phyloP scores from a whole-genome alignment of 2,888 invertebrate genomes.

The Eurytoma adleriae region DNA sequence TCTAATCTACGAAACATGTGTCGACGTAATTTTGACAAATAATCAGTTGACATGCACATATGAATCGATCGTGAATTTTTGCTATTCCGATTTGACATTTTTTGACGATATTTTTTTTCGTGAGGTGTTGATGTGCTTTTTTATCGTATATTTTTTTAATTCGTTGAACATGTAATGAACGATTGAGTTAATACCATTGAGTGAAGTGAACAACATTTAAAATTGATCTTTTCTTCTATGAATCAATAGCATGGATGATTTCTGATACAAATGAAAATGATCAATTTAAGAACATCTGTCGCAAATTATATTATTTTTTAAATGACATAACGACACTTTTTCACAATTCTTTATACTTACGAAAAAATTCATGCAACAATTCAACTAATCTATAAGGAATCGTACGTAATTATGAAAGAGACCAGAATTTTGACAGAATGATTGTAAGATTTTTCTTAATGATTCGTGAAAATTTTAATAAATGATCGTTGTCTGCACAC shows the following conservation, averaged over 20 bases:
- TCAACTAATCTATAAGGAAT: constrained; percentile 17
- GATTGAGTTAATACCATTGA: not conserved
- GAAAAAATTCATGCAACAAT: constrained; percentile 38
- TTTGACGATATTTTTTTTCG: not conserved
- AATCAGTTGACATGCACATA: constrained; percentile 24
- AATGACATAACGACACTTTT: constrained; percentile 24
- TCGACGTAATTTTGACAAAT: constrained; percentile 5
- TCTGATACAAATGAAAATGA: not conserved
- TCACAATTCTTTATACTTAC: constrained; percentile 47
- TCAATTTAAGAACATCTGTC: constrained; percentile 8
- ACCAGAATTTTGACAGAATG: not conserved
- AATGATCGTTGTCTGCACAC: not conserved
- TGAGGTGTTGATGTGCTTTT: not conserved
- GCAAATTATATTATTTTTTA: constrained; percentile 3
- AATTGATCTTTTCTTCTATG: no score
- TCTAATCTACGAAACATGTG: not conserved
- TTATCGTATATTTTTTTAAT: not conserved
- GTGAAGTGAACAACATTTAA: no score
- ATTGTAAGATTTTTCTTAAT: no score
- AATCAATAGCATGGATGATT: no score
- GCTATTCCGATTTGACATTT: not conserved
- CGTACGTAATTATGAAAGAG: constrained; percentile 19
- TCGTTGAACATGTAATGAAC: constrained; percentile 12
- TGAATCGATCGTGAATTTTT: not conserved
- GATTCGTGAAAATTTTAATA: not conserved